These are phyloP conservation scores for Odontocolon sp. DNA, from an alignment of 2,888 invertebrate species.

Conservation along the genomic window DNA sequence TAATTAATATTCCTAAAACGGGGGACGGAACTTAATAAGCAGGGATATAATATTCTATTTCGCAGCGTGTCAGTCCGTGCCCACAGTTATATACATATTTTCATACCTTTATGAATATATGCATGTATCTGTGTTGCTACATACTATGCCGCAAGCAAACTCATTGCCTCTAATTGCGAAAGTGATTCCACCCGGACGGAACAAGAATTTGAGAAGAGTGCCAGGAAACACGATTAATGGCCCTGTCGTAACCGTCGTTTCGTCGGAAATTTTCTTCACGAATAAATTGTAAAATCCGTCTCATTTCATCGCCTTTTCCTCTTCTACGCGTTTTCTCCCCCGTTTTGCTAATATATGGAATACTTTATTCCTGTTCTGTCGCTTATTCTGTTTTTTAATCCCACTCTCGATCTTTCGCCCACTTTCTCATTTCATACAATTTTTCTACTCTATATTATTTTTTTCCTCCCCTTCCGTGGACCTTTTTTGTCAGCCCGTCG, in stretches of 20 bases:
- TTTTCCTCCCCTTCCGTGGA: too few species aligned
- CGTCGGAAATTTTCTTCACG: constrained; percentile 21
- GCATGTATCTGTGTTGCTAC: background rate
- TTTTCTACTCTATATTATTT: too few species aligned
- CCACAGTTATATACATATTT: background rate
- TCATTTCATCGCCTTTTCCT: background rate
- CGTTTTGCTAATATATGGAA: background rate
- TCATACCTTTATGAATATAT: background rate
- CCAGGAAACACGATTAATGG: constrained; percentile 43
- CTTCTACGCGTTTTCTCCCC: background rate
- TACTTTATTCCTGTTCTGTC: background rate
- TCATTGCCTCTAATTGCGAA: constrained; percentile 53
- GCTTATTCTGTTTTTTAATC: background rate
- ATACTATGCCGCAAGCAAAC: constrained; percentile 38
- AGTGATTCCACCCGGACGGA: constrained; percentile 45
- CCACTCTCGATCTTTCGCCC: too few species aligned
- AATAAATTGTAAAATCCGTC: constrained; percentile 35
- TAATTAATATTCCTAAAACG: constrained; percentile 53
- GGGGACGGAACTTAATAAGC: constrained; percentile 51
- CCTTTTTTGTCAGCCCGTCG: too few species aligned
- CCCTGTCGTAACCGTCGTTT: constrained; percentile 9
- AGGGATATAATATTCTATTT: constrained; percentile 33
- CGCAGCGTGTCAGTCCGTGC: constrained; percentile 15
- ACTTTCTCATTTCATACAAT: too few species aligned
- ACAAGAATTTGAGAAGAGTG: background rate